Evolutionary conservation across 2,797 vertebrate species (phyloP), one percentile per base, ranked within the genome.

Genomic region (Cossypha caffra): DNA sequence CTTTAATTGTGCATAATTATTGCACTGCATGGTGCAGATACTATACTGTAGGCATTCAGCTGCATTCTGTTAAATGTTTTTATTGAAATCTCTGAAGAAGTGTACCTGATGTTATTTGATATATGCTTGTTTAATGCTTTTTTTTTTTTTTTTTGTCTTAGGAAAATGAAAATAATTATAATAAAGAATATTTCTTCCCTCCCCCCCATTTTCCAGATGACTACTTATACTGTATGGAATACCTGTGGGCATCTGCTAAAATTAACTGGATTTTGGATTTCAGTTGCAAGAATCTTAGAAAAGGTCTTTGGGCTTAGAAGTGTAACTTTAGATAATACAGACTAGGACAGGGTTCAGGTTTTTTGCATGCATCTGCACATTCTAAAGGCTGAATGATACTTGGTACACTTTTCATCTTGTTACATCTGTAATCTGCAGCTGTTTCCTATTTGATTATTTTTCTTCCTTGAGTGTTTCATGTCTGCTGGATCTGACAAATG

Each of bases 1-100:
- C 88, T 97, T 91, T 98, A 98, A 97, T 97, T 98, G 97, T 97
- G 95, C 81, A 83, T 96, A 97, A 98, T 98, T 98, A 97, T 92
- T 97, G 93, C 96, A 81, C 97, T 92, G 95, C 86, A 33, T 97
- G 97, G 84, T 94, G 91, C 93, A 93, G 72, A 97, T 86, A 73
- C 86, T 95, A 81, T 94, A 92, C 92, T 95, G 74, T 72, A 91
- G 93, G 95, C 92, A 71, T 94, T 94, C 93, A 94, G 31, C 90
- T 92, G 81, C 94, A 77, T 93, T 94, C 86, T 95, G 95, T 90
- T 96, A 61, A 87, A n/a, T 91, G 91, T 69, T 88, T 97, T 94
- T 89, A 90, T 91, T 96, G 79, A 89, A 52, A 75, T 93, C 63
- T 88, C 55, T 93, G 91, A 96, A 94, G 77, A 43, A 48, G 38